phyloP scores from a whole-genome alignment of 35 echinoderm and acorn worm species.

The Chiridota heheva region DNA sequence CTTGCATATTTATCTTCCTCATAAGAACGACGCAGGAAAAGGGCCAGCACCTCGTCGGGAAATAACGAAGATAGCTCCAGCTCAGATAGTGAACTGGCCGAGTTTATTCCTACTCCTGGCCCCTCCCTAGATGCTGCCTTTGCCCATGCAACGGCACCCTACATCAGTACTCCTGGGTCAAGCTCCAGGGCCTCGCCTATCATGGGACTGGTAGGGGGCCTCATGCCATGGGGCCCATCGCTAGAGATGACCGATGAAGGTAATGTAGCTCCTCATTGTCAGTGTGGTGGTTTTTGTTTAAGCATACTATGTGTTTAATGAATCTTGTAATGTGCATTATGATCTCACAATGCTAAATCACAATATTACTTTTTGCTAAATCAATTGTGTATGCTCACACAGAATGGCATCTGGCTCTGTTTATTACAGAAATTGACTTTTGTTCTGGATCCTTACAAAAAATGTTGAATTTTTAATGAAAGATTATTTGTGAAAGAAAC shows the following conservation, averaged over 20 bases:
- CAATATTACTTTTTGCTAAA: slow-evolving; percentile 36
- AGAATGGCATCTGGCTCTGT: slow-evolving; percentile 39
- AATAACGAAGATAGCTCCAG: slow-evolving; percentile 48
- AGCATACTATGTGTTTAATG: neutral
- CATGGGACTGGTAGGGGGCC: slow-evolving; percentile 27
- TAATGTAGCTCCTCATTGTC: slow-evolving; percentile 13
- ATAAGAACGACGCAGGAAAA: too few species aligned
- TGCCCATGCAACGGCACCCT: slow-evolving; percentile 59
- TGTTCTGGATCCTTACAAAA: slow-evolving; percentile 57
- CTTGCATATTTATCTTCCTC: too few species aligned
- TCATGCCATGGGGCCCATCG: slow-evolving; percentile 54
- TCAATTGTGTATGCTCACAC: slow-evolving; percentile 35
- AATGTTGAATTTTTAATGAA: too few species aligned
- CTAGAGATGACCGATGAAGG: slow-evolving; percentile 80
- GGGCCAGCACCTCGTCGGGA: too few species aligned
- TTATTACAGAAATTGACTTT: slow-evolving; percentile 49
- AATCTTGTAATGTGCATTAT: neutral
- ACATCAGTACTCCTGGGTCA: slow-evolving; percentile 38
- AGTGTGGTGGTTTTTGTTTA: neutral
- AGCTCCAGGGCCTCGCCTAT: slow-evolving; percentile 49
- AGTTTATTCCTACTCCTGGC: slow-evolving; percentile 81
- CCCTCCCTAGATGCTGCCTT: slow-evolving; percentile 81
- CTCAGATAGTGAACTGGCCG: slow-evolving; percentile 83
- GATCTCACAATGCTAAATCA: slow-evolving; percentile 44
- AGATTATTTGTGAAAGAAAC: too few species aligned